Evolutionary conservation across 2,888 invertebrate species (phyloP), one percentile per base, ranked within the genome.

Genomic region (Volucella zonaria): DNA sequence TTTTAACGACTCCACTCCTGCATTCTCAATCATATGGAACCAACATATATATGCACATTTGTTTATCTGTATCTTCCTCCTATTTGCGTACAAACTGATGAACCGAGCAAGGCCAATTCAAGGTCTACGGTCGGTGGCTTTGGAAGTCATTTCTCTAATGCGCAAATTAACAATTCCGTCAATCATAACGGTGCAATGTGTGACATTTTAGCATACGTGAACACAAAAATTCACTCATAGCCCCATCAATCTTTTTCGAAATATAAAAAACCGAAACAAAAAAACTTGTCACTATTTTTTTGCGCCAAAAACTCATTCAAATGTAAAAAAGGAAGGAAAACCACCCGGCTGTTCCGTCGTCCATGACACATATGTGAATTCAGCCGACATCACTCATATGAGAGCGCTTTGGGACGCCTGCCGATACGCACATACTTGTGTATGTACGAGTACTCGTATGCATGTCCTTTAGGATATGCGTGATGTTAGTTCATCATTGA

Each of bases 211-310:
- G 47, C 52, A 54, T 42, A 56, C 38, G 52, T 68, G 67, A 47
- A 82, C 78, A 85, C 31, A 76, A 68, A 85, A 85, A 81, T 40
- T 49, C 81, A 85, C 81, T 85, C 80, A 31, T 31, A 80, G 49
- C 62, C 76, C 49, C 62, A 85, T 85, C 85, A 85, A 85, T 85
- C 85, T 80, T 62, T 71, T 59, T 77, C 68, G 3, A 38, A 64
- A 54, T 23, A 59, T 38, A 56, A 10, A 23, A 23, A 23, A 23
- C 3, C 2, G 2, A 23, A 23, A 23, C 18, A 23, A 8, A 38
- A 52, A 66, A 14, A 70, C 66, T 54, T 67, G 67, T 73, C 51
- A 3, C 23, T n/a, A n/a, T 82, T 71, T 82, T 77, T 61, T 45
- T 47, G 31, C 47, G 31, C 54, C 47, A 73, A 78, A 74, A 74